phyloP scores from a whole-genome alignment of 1,140 invertebrate genomes.

The Drosophila simulans region DNA sequence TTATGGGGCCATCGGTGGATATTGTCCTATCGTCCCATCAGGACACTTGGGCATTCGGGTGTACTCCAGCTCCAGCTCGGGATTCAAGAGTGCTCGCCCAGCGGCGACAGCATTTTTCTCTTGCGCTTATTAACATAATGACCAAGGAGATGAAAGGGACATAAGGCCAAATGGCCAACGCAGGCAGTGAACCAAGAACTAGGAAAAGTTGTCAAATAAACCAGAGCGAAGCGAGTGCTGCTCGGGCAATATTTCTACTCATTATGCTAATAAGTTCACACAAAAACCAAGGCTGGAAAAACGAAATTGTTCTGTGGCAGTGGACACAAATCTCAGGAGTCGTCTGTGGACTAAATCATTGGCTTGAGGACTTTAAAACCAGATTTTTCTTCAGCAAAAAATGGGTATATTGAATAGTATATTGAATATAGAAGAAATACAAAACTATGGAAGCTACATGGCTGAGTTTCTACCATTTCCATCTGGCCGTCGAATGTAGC shows the following conservation, averaged over 20 bases:
- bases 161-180: slow-evolving; percentile 41
- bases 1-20: slow-evolving; percentile 41
- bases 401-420: no score
- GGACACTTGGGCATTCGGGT: slow-evolving; percentile 3
- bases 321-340: slow-evolving; percentile 3
- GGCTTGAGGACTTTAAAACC: background rate
- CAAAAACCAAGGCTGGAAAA: slow-evolving; percentile 10
- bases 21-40: slow-evolving; percentile 24
- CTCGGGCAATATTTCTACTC: slow-evolving; percentile 71
- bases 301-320: slow-evolving; percentile 16
- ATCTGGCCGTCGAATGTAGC: slow-evolving; percentile 20
- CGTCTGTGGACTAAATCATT: background rate
- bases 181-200: slow-evolving; percentile 42
- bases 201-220: slow-evolving; percentile 77
- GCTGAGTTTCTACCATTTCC: background rate
- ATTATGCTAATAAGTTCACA: slow-evolving; percentile 80
- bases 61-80: no score
- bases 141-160: slow-evolving; percentile 48
- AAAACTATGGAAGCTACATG: background rate
- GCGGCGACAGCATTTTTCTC: slow-evolving; percentile 29
- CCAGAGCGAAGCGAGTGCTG: slow-evolving; percentile 24
- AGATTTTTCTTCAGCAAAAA: background rate
- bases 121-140: slow-evolving; percentile 77
- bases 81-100: slow-evolving; percentile 12
- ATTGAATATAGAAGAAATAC: background rate